Evolutionary conservation across 2,888 invertebrate genomes (phyloP).

Genomic region (Ophioninae sp.): DNA sequence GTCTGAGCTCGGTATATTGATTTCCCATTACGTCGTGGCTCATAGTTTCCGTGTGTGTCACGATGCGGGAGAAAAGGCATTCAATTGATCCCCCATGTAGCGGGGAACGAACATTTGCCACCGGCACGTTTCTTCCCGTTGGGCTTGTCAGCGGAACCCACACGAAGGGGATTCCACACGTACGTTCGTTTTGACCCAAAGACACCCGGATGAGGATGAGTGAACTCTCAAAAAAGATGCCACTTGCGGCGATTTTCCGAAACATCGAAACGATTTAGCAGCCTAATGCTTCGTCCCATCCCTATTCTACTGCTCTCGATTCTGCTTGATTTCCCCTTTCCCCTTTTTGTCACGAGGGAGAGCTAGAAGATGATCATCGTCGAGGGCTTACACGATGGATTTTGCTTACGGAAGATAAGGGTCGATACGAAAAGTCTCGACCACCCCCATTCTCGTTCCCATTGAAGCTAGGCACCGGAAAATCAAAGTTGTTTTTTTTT

Average conservation of each 20-base stretch:
- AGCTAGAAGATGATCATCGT: conserved; percentile 3
- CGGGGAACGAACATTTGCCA: conserved; percentile 71
- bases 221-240: conserved; percentile 66
- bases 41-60: conserved; percentile 46
- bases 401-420: conserved; percentile 13
- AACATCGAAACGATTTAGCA: conserved; percentile 44
- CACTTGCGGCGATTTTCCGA: conserved; percentile 66
- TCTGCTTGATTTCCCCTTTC: conserved; percentile 1
- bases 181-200: conserved; percentile 8
- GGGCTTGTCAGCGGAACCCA: conserved; percentile 43
- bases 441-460: not conserved
- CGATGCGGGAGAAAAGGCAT: conserved; percentile 62
- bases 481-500: not conserved
- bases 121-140: conserved; percentile 37
- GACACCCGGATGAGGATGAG: conserved; percentile 25
- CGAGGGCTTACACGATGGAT: conserved; percentile 32
- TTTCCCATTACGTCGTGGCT: conserved; percentile 74
- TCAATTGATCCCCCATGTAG: conserved; percentile 71
- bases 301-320: not conserved
- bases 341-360: not conserved
- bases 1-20: conserved; percentile 74
- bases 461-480: not conserved
- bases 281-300: not conserved
- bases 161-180: conserved; percentile 43
- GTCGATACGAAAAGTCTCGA: not conserved